These are phyloP conservation scores for Lasioglossum figueresi DNA, from an alignment of 2,888 invertebrate genomes.

Conservation along the genomic window DNA sequence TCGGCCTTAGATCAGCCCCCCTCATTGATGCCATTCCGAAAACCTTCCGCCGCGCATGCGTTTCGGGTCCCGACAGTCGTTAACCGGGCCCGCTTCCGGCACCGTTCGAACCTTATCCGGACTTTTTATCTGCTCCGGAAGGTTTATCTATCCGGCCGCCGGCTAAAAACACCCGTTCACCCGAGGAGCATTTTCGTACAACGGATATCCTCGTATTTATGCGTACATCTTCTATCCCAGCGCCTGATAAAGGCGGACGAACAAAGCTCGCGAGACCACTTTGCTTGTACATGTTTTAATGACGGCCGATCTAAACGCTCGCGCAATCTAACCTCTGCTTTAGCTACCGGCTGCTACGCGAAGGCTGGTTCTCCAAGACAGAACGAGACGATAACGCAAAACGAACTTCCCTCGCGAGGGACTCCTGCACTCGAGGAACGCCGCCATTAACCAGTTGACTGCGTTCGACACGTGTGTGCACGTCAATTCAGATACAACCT, in stretches of 20 bases:
- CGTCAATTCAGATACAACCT: no score
- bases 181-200: conserved; percentile 23
- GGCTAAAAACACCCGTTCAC: conserved; percentile 29
- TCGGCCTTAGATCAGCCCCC: conserved; percentile 47
- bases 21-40: conserved; percentile 25
- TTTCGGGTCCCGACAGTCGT: conserved; percentile 58
- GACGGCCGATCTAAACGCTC: not conserved
- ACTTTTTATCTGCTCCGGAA: conserved; percentile 64
- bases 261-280: not conserved
- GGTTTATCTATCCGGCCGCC: conserved; percentile 42
- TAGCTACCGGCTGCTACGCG: not conserved
- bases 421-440: not conserved
- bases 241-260: conserved; percentile 23
- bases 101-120: conserved; percentile 66
- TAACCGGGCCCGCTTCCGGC: conserved; percentile 59
- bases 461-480: no score
- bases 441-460: no score
- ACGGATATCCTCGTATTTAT: conserved; percentile 25
- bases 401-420: not conserved
- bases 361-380: not conserved
- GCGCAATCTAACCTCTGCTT: no score
- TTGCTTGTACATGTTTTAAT: conserved; percentile 24
- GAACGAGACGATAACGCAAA: not conserved
- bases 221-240: conserved; percentile 16
- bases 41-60: conserved; percentile 57